Base-by-base conservation (phyloP, 2,888 invertebrate species). In the Cylloceria caligata region DNA sequence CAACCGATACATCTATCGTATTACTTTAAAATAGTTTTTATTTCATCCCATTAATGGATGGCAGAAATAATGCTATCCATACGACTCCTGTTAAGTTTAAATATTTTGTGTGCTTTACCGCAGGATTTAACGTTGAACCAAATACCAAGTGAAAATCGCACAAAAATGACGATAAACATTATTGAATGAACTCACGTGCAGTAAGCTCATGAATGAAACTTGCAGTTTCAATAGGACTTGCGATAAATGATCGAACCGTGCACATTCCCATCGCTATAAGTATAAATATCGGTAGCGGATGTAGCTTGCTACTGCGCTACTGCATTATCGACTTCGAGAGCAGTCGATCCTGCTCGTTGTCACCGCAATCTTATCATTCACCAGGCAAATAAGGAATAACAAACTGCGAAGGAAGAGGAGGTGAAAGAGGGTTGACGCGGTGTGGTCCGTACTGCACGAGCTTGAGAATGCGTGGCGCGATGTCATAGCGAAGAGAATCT, bases 401-500 rank as follows among this genome's bases (percentile, higher is more conserved):
- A 34, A 55, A 21, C 62, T 30, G 65, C 52, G 39, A 30, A 34
- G 64, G 67, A 49, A 60, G 77, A 27, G 24, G 67, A 57, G 45
- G 71, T 42, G 57, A 65, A 72, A 60, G 49, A 60, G 55, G 64
- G 36, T 19, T 13, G 24, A 34, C n/a, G n/a, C 79, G 79, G 74
- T 21, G 73, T 83, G 84, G 60, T 60, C 36, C 16, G 55, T 3
- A 42, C 42, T 84, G 81, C 67, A 49, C 30, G 30, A 42, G 16
- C 21, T 65, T 36, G 79, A 71, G 87, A 87, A 86, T 86, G 83
- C 82, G 76, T 82, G 82, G 83, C 84, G 84, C 83, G 86, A 86
- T 85, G 83, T 84, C 85, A 81, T 77, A 39, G 68, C 49, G 19
- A 30, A 21, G 52, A 72, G 84, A 83, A 83, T 76, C 65, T 78